Percentiles rank a stretch among this genome's conserved stretches.
phyloP scores from a whole-genome alignment of 2,888 invertebrate species.

The Agriopis marginaria region DNA sequence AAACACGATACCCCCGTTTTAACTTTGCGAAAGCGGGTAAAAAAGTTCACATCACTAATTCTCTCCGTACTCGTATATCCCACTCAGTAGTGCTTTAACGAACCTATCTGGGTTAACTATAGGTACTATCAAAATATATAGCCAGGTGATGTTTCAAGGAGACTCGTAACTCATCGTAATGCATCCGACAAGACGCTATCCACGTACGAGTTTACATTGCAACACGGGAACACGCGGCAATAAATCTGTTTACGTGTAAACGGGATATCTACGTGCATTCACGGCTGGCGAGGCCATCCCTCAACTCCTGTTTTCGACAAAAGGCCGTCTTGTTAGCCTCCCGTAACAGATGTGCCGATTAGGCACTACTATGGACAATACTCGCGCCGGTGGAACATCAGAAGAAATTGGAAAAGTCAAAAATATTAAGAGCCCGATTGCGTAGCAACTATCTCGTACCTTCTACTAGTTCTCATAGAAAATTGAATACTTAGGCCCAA shows the following conservation, averaged over 20 bases:
- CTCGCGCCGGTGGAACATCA: background rate
- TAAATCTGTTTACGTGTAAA: slow-evolving; percentile 44
- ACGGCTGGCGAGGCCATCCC: slow-evolving; percentile 30
- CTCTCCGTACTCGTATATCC: too few relatives aligned
- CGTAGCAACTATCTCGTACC: too few relatives aligned
- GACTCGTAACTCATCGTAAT: slow-evolving; percentile 25
- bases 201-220: slow-evolving; percentile 28
- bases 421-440: too few relatives aligned
- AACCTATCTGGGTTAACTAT: background rate
- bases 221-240: slow-evolving; percentile 25
- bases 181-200: slow-evolving; percentile 30
- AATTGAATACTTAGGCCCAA: too few relatives aligned
- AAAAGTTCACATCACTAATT: background rate
- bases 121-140: background rate
- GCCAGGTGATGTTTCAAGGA: slow-evolving; percentile 3
- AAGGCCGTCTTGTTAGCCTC: slow-evolving; percentile 29
- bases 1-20: too few relatives aligned
- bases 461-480: too few relatives aligned
- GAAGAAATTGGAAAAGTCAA: background rate
- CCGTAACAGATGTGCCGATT: slow-evolving; percentile 30
- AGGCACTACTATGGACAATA: background rate
- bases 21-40: background rate
- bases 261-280: slow-evolving; percentile 40
- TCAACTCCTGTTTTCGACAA: slow-evolving; percentile 44
- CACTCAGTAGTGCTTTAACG: background rate